Base-by-base conservation (phyloP, 2,888 invertebrate genomes). In the Meteorus cinctellus region DNA sequence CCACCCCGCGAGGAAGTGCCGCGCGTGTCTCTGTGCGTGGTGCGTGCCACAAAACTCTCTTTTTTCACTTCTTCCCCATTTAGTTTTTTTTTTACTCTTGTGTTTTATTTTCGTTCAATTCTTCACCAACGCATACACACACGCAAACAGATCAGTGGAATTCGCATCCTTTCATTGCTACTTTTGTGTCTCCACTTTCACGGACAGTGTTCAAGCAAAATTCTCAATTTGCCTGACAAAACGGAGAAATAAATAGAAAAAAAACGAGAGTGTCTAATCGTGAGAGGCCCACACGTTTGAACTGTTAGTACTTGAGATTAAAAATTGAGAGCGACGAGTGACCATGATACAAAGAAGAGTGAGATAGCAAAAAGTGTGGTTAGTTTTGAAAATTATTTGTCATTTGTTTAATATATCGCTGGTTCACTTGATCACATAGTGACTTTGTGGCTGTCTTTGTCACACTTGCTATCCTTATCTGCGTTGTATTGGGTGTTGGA, bases 1-100 rank as follows among this genome's bases (percentile, higher is more conserved):
- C 78, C 78, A 79, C 77, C 77, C 79, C 77, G 72, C 68, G 55
- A 78, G 77, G 80, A 74, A 63, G 55, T 75, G 74, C 75, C 74
- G 76, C 75, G 80, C 77, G 78, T 69, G 77, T 55, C 8, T 55
- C 75, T 74, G 74, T 74, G 80, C 77, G 80, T 69, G 78, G 78
- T 77, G 80, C 72, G 74, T 77, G 77, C 71, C 76, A 74, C 68
- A 73, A 65, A 74, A 75, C 67, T 69, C 70, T 69, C 63, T 67
- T 41, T 41, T 41, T 41, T 51, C 59, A 72, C 69, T 74, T 69
- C 60, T 36, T 66, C 65, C 55, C 72, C 68, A 36, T 59, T 60
- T 29, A 60, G 14, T 66, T 74, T 55, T 65, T 55, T 74, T 71
- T 63, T 24, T 24, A 24, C 34, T 72, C 41, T 41, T 41, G 41